Evolutionary conservation across 92 coral and sea anemone species (phyloP).

Genomic region (Palythoa grandiflora): DNA sequence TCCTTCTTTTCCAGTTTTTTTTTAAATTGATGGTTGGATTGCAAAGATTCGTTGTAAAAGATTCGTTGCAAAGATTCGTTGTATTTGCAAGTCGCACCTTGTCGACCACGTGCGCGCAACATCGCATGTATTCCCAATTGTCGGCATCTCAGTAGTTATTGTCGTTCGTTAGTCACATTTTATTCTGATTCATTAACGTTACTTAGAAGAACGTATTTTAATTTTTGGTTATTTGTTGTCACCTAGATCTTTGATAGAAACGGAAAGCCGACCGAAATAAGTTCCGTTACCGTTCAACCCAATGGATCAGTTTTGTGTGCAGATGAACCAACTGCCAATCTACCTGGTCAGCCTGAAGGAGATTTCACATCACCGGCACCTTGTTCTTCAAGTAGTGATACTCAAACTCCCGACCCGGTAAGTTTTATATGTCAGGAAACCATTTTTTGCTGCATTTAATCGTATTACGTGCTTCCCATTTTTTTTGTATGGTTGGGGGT

Average conservation of each 20-base stretch:
- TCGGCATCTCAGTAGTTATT: neutral
- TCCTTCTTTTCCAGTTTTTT: neutral
- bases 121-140: neutral
- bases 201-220: neutral
- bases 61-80: neutral
- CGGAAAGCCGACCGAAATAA: neutral
- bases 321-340: neutral
- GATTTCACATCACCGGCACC: neutral
- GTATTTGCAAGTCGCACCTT: neutral
- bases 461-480: neutral
- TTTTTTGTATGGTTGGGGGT: neutral
- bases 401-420: neutral
- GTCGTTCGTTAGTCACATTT: neutral
- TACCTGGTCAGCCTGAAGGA: neutral
- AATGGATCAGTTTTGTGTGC: neutral
- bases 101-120: conserved; percentile 1
- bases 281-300: neutral
- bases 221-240: neutral
- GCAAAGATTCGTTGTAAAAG: neutral
- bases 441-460: neutral
- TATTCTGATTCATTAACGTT: neutral
- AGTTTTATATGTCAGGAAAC: neutral
- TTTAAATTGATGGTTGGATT: neutral
- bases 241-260: neutral
- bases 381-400: neutral